These are phyloP conservation scores for Tragelaphus scriptus DNA, from an alignment of 2,113 vertebrate genomes.

Conservation along the genomic window DNA sequence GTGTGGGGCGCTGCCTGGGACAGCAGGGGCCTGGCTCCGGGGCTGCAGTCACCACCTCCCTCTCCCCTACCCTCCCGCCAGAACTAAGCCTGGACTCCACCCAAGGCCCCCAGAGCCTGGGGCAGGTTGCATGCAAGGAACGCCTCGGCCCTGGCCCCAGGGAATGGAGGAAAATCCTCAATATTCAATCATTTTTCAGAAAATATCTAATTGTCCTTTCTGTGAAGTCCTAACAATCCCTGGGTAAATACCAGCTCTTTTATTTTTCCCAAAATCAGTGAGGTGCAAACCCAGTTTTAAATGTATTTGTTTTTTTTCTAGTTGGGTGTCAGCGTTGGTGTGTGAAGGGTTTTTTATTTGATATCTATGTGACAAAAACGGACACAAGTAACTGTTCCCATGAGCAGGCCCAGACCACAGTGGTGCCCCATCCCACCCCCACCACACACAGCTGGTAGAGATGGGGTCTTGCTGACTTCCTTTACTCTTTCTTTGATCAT, in stretches of 20 bases:
- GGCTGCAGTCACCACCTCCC: rapidly evolving
- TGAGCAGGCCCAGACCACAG: no score
- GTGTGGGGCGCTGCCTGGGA: rapidly evolving
- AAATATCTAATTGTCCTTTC: not conserved
- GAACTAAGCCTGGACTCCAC: no score
- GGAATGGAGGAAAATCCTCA: not conserved
- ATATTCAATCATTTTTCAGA: rapidly evolving
- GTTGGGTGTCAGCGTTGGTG: not conserved
- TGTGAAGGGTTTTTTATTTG: not conserved
- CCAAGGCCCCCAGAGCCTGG: not conserved
- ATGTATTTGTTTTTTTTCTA: not conserved
- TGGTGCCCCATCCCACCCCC: rapidly evolving
- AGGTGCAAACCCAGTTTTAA: no score
- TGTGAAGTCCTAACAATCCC: not conserved
- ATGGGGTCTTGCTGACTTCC: no score
- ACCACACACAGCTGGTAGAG: rapidly evolving
- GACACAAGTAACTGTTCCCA: rapidly evolving
- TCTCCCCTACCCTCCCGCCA: rapidly evolving
- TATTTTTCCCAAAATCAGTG: not conserved
- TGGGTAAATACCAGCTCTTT: not conserved
- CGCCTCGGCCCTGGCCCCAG: rapidly evolving
- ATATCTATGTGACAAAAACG: not conserved
- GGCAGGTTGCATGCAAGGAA: no score
- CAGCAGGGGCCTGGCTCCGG: rapidly evolving
- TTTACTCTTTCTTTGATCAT: not conserved